Percentiles rank a stretch among this genome's conserved stretches.
Evolutionary conservation across 1,140 invertebrate species (phyloP).

Genomic region (Glossosoma conforme): DNA sequence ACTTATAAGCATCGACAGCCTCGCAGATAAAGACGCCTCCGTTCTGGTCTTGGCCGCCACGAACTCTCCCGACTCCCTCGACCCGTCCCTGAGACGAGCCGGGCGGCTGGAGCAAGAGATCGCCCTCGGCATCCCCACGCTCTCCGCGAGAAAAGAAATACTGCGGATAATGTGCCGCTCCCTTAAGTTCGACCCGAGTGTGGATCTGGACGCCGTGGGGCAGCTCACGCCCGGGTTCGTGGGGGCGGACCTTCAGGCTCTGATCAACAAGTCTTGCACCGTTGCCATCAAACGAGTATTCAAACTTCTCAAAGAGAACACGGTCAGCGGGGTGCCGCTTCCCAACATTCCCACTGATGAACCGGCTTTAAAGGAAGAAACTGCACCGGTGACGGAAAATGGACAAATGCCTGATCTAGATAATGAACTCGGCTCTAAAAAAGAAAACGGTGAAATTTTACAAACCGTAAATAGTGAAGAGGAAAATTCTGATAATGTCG

Average conservation of each 20-base stretch:
- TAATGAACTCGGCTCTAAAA: no score
- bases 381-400: constrained; percentile 7
- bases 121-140: constrained; percentile 86
- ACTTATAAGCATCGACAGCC: constrained; percentile 80
- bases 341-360: background rate
- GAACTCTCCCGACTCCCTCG: constrained; percentile 87
- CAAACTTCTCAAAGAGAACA: constrained; percentile 34
- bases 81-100: constrained; percentile 86
- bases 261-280: constrained; percentile 82
- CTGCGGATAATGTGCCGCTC: constrained; percentile 66
- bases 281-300: constrained; percentile 68
- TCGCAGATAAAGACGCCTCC: constrained; percentile 60
- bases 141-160: constrained; percentile 71
- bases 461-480: no score
- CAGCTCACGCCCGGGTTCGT: constrained; percentile 93
- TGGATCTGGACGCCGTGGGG: constrained; percentile 70
- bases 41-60: constrained; percentile 93
- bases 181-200: constrained; percentile 61
- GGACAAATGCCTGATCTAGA: background rate
- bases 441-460: no score
- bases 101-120: constrained; percentile 94
- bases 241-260: constrained; percentile 86
- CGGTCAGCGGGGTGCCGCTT: background rate
- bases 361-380: background rate
- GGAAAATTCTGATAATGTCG: no score